Evolutionary conservation across 2,888 invertebrate species (phyloP), one percentile per base, ranked within the genome.

Genomic region (Nemotelus pantherinus): DNA sequence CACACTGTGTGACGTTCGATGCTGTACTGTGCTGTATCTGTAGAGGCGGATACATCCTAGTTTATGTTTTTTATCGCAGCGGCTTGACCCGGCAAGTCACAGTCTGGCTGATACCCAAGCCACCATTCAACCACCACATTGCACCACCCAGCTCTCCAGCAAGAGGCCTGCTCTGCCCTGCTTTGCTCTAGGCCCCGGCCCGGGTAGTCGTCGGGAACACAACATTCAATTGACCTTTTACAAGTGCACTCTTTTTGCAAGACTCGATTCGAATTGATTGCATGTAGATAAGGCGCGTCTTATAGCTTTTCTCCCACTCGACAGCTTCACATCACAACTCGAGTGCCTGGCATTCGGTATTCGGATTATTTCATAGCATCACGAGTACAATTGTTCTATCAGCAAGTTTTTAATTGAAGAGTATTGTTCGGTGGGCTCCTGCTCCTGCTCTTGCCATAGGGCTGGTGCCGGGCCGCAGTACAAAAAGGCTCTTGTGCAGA

Each of bases 351-450:
- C 63, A 10, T 39, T 39, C 39, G 48, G 74, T 48, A 74, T 74
- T 60, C 74, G 48, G 74, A 60, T 60, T 63, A 60, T 74, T 74
- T 48, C 74, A 50, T 47, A 72, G 6, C 45, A 60, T 48, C 60
- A 74, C 48, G 50, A 58, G 72, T 72, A 72, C 72, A 58, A 57
- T 58, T 58, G 60, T 60, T 72, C 45, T 72, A 60, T 74, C 74
- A 74, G 74, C 74, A 74, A 74, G 60, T 74, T 74, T 74, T 74
- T 74, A 74, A 74, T 74, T 74, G 74, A 74, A 74, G 74, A 60
- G 50, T 47, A 74, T 48, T 63, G 44, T 60, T 48, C 60, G 25
- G n/a, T 9, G 50, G 25, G 41, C 25, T 25, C 25, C 25, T 25
- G 25, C 10, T 74, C n/a, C 57, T 44, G 4, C n/a, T 41, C 4